Conservation (phyloP, 2,797 vertebrate species). For the Florisuga fusca region DNA sequence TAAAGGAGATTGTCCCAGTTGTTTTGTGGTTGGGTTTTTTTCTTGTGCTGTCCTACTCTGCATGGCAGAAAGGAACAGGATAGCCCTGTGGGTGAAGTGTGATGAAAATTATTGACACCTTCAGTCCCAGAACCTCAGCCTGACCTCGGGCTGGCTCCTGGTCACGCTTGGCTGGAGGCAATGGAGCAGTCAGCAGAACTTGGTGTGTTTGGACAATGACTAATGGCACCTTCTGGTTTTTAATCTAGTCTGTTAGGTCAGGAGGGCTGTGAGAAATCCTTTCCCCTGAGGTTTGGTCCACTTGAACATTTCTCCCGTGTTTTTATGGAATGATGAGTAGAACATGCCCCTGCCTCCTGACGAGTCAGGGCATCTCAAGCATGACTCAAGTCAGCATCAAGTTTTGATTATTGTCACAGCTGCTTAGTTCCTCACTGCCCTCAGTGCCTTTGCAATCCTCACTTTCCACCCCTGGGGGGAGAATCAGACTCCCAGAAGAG, state of each 20-base stretch:
- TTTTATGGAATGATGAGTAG: background rate
- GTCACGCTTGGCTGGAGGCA: rapidly evolving
- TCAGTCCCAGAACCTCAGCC: background rate
- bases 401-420: background rate
- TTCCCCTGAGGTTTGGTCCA: background rate
- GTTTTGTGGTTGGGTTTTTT: background rate
- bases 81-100: background rate
- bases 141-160: background rate
- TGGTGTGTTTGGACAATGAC: background rate
- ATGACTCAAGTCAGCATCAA: background rate
- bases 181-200: background rate
- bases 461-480: background rate
- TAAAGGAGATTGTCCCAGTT: background rate
- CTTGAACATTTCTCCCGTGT: background rate
- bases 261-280: background rate
- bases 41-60: background rate
- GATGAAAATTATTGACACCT: background rate
- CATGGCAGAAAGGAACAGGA: background rate
- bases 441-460: background rate
- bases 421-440: background rate
- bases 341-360: background rate
- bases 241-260: background rate
- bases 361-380: background rate
- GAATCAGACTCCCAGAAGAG: background rate
- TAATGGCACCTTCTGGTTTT: background rate